Conservation (phyloP, 2,113 vertebrate genomes). For the Scomber colias region DNA sequence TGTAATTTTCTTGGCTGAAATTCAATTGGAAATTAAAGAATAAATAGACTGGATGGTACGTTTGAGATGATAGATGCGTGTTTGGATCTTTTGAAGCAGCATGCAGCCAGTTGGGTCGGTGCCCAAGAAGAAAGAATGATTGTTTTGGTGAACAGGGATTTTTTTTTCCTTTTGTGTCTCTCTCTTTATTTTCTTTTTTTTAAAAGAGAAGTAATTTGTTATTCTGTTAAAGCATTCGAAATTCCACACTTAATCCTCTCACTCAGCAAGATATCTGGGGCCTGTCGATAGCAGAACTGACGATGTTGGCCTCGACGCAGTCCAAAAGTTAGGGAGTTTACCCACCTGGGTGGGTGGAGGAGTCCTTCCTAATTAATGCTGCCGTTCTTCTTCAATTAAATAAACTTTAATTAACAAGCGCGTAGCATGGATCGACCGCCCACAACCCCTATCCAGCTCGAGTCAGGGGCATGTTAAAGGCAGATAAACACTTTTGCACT, state of each 20-base stretch:
- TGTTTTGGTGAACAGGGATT: conserved; percentile 43
- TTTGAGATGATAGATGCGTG: conserved; percentile 59
- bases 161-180: conserved; percentile 31
- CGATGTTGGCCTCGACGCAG: neutral
- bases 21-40: conserved; percentile 45
- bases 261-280: conserved; percentile 39
- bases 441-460: conserved; percentile 67
- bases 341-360: conserved; percentile 67
- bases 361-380: conserved; percentile 94
- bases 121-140: conserved; percentile 43
- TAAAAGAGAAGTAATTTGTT: conserved; percentile 47
- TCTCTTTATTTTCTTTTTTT: conserved; percentile 29
- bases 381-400: conserved; percentile 96
- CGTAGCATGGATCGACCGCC: conserved; percentile 93
- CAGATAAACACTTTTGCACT: conserved; percentile 99
- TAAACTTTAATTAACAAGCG: conserved; percentile 99
- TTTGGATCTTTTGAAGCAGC: conserved; percentile 52
- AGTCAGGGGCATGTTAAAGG: conserved; percentile 93
- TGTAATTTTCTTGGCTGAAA: conserved; percentile 45
- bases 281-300: conserved; percentile 37
- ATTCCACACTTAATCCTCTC: conserved; percentile 49
- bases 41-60: conserved; percentile 23
- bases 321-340: conserved; percentile 51
- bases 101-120: conserved; percentile 29
- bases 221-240: conserved; percentile 40